phyloP scores from a whole-genome alignment of 2,113 vertebrate species.

The Phainopepla nitens region DNA sequence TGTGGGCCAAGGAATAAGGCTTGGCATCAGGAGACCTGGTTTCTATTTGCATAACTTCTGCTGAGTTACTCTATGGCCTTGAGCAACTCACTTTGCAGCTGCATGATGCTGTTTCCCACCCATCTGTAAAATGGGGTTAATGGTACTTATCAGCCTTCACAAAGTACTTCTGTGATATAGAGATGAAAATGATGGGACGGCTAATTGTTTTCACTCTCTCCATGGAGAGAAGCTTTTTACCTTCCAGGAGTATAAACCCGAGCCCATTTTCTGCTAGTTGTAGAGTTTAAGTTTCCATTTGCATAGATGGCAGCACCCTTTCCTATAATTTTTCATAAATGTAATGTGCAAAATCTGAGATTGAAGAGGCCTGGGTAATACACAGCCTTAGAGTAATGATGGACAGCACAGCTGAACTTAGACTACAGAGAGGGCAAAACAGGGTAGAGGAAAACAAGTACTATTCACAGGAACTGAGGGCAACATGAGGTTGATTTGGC shows the following conservation, averaged over 20 bases:
- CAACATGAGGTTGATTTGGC: neutral
- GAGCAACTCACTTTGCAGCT: constrained; percentile 41
- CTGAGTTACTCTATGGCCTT: constrained; percentile 42
- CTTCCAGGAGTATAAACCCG: neutral
- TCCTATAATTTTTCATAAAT: neutral
- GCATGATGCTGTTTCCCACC: constrained; percentile 16
- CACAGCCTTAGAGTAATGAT: neutral
- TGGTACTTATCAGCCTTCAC: neutral
- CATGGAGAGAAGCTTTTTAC: neutral
- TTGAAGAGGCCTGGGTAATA: neutral
- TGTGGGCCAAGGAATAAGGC: constrained; percentile 31
- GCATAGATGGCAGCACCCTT: neutral
- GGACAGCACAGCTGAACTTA: neutral
- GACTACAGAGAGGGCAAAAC: neutral
- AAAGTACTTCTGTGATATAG: neutral
- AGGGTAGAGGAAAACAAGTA: neutral
- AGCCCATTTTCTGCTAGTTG: neutral
- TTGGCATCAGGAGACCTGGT: constrained; percentile 27
- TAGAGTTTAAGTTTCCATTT: neutral
- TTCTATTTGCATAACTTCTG: constrained; percentile 45
- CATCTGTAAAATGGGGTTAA: constrained; percentile 31
- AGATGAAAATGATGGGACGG: neutral
- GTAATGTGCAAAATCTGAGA: neutral
- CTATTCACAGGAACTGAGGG: neutral
- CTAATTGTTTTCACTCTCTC: constrained; percentile 26